Evolutionary conservation across 2,797 vertebrate genomes (phyloP), one percentile per base, ranked within the genome.

Genomic region (Microcaecilia unicolor): DNA sequence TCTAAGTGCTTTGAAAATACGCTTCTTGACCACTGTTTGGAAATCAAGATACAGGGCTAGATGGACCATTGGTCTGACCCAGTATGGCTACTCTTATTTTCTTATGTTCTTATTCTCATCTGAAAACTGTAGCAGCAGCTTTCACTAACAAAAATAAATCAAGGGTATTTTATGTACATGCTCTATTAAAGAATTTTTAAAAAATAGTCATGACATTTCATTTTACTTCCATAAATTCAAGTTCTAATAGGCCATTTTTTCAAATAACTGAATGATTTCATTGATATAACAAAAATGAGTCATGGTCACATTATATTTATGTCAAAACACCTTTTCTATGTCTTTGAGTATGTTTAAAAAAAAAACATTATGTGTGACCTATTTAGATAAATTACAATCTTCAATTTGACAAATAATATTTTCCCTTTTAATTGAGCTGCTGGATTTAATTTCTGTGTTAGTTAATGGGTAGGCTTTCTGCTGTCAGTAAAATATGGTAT

Each of bases 281-380:
- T 14, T 27, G 41, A 16, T 22, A 8, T 38, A 40, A 44, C 36
- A 52, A 52, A 33, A 47, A 25, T 31, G 15, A 49, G 14, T 52
- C 31, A 26, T 41, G 13, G 19, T 31, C 17, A 13, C 9, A 28
- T n/a, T 6, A 37, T 40, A 25, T 18, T 24, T 28, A 29, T 5
- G 42, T 34, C 36, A 18, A 18, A 51, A 51, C n/a, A 12, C 20
- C 18, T 15, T 6, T 8, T 16, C 6, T 11, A 45, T 42, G 41
- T 37, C 12, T n/a, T n/a, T n/a, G n/a, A n/a, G n/a, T n/a, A n/a
- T n/a, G n/a, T n/a, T n/a, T n/a, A n/a, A n/a, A n/a, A n/a, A n/a
- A n/a, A n/a, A n/a, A n/a, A n/a, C n/a, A n/a, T n/a, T n/a, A n/a
- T n/a, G n/a, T n/a, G n/a, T n/a, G n/a, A n/a, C n/a, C n/a, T n/a